Base-by-base conservation (phyloP, 1,140 invertebrate genomes). In the Ganaspis sp. region DNA sequence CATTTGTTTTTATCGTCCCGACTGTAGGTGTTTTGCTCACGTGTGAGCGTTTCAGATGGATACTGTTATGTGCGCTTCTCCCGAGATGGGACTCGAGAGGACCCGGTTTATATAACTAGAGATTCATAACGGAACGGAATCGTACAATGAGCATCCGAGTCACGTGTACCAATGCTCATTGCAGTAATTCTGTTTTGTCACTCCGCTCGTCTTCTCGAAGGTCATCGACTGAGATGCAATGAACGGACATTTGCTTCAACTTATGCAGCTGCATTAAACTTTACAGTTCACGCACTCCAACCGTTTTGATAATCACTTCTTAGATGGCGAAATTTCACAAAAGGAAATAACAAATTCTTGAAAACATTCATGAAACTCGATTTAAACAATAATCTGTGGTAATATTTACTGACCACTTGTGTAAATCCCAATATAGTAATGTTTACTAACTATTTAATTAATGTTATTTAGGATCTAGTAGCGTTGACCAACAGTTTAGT, bases 51-150 rank as follows among this genome's bases (percentile, higher is more conserved):
- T 34, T 78, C 75, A 74, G 72, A 74, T 70, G 77, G 49, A 12
- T 81, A 81, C 80, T 79, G 80, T 77, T 79, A 79, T 73, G 75
- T 73, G 73, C 76, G 73, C 49, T 40, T 49, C n/a, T 69, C 72
- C 73, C 69, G 40, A 81, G 80, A 81, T 81, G 80, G 75, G 80
- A 75, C 80, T 75, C 77, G 77, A 77, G 75, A 81, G 80, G 80
- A 81, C 80, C 78, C 74, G 80, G 78, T 81, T 77, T 69, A 72
- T 49, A 74, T 70, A 81, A 73, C 54, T 40, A 70, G 73, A 78
- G 80, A 81, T 79, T 79, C 77, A 81, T 81, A 81, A 81, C 80
- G 80, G 80, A 75, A 81, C 70, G 17, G 45, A 49, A 49, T 49
- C n/a, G 45, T 49, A 49, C 45, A 49, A 49, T 49, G 45, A 49